Base-by-base conservation (phyloP, 2,113 vertebrate genomes). In the Elephas maximus region DNA sequence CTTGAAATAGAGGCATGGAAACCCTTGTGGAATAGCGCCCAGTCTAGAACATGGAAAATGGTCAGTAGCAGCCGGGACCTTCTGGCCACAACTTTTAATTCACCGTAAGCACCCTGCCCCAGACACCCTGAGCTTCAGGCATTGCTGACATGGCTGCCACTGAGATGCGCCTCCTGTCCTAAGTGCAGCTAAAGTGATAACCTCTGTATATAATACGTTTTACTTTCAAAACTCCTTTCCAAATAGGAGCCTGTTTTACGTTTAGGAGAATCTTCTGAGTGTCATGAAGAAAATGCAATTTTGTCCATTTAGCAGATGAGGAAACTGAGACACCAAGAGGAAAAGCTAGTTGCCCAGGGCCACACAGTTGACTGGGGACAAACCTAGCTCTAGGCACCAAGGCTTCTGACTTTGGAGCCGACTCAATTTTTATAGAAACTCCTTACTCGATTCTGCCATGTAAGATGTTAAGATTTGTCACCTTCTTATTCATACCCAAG, bases 151-250 rank as follows among this genome's bases (percentile, higher is more conserved):
- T 1, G 14, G 65, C 60, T 37, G 20, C 65, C 51, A 8, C n/a
- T 8, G 8, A 45, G 67, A 15, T 17, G 0, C 6, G 20, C 1
- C 0, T 4, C 1, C 10, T 6, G 24, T 37, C 20, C 26, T 28
- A 41, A 84, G 60, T 2, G 24, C 14, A 65, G 18, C 62, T 23
- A 44, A 24, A 63, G 21, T 4, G 8, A 69, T 14, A 30, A 69
- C 41, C 53, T 28, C 2, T 60, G n/a, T 7, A 5, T 41, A 26
- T 12, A 21, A 30, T 11, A 23, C 11, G 44, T 28, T 41, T 82
- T 53, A 26, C 7, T 23, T 81, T 26, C 71, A 80, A 84, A 84
- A n/a, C 2, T 0, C 21, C 51, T 6, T 6, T 21, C 30, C 84
- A 37, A 2, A 71, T 0, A 82, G 24, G 28, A 5, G 8, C 9